Evolutionary conservation across 2,797 vertebrate species (phyloP).

Genomic region (Xenops minutus): DNA sequence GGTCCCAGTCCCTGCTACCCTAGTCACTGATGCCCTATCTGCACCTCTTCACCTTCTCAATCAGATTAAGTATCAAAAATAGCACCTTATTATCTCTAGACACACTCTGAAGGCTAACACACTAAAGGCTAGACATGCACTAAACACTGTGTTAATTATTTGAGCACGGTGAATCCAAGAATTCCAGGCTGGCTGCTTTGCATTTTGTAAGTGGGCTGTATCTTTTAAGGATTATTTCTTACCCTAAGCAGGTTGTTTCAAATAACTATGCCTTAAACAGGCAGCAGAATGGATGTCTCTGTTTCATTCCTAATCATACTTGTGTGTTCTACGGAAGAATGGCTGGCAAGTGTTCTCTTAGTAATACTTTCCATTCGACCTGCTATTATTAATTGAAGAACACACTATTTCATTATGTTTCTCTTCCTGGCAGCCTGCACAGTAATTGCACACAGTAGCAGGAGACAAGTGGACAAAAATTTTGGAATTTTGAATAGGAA

Average conservation of each 20-base stretch:
- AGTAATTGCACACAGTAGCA: conserved; percentile 12
- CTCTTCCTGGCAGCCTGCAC: not conserved
- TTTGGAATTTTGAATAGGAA: not conserved
- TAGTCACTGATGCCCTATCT: not conserved
- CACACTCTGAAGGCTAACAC: not conserved
- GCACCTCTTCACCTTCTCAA: not conserved
- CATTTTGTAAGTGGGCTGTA: not conserved
- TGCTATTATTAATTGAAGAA: not conserved
- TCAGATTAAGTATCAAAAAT: not conserved
- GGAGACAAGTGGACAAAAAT: conserved; percentile 1
- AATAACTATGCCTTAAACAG: not conserved
- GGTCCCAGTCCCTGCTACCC: not conserved
- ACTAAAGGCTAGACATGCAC: not conserved
- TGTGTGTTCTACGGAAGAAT: not conserved
- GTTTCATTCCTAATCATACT: not conserved
- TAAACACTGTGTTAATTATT: not conserved
- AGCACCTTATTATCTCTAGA: not conserved
- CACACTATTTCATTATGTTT: not conserved
- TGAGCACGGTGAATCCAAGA: not conserved
- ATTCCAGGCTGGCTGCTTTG: not conserved
- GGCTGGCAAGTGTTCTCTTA: not conserved
- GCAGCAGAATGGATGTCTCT: not conserved
- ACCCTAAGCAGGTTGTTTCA: not conserved
- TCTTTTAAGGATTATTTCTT: not conserved
- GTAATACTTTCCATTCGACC: not conserved